Conservation (phyloP, 2,888 invertebrate genomes). For the Norana najaformis region DNA sequence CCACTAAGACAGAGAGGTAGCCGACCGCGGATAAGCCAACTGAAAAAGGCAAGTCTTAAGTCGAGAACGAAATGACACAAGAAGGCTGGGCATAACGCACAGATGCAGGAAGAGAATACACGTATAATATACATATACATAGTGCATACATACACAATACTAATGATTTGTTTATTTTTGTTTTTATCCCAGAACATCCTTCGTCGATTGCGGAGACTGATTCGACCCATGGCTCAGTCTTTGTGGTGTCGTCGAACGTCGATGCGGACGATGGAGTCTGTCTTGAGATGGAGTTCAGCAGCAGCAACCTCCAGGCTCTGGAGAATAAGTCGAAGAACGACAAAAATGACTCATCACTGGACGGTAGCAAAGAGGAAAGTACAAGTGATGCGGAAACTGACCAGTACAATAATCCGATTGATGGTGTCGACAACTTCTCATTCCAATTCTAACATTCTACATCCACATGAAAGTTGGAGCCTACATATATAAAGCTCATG, state of each 20-base stretch:
- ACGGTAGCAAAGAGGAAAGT: background rate
- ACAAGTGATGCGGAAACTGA: background rate
- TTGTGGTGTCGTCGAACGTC: background rate
- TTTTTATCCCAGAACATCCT: background rate
- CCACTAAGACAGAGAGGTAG: too few species aligned
- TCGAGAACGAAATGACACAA: too few species aligned
- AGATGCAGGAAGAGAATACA: background rate
- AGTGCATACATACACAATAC: background rate
- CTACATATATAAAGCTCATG: too few species aligned
- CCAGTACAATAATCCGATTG: background rate
- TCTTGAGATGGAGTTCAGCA: background rate
- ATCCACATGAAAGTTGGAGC: background rate
- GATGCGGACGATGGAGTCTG: background rate
- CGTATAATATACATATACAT: conserved; percentile 9
- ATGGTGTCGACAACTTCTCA: background rate
- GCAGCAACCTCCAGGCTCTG: background rate
- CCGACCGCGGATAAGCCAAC: too few species aligned
- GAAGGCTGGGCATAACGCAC: too few species aligned
- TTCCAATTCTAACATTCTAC: background rate
- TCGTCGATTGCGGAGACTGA: background rate
- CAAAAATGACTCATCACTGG: background rate
- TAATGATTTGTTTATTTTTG: too few species aligned
- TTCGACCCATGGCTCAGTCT: background rate
- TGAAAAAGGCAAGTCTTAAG: too few species aligned
- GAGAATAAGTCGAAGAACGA: background rate